These are phyloP conservation scores for Limenitis camilla DNA, from an alignment of 2,888 invertebrate species.

Conservation along the genomic window DNA sequence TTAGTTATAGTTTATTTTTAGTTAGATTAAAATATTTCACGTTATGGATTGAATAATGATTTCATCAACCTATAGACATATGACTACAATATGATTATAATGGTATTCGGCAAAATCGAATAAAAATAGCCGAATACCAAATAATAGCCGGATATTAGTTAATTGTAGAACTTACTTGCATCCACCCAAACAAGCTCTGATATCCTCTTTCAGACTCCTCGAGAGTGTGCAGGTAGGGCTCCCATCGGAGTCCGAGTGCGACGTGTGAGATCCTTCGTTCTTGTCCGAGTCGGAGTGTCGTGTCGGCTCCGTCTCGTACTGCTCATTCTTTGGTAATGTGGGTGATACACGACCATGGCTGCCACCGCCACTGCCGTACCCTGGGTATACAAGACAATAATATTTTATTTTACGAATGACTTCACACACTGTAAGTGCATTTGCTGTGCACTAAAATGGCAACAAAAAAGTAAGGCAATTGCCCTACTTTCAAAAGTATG, in stretches of 20 bases:
- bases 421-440: no score
- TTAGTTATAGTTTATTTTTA: no score
- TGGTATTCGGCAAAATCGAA: no score
- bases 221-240: slow-evolving; percentile 61
- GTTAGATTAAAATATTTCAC: no score
- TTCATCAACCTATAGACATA: no score
- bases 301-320: slow-evolving; percentile 33
- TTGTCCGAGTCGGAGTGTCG: slow-evolving; percentile 34
- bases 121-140: no score
- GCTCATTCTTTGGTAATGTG: slow-evolving; percentile 61
- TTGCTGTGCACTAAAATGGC: no score
- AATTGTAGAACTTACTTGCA: slow-evolving; percentile 44
- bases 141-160: not conserved
- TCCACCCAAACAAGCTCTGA: slow-evolving; percentile 58
- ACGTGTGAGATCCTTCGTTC: slow-evolving; percentile 52
- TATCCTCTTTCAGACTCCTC: slow-evolving; percentile 62
- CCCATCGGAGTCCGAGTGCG: slow-evolving; percentile 49
- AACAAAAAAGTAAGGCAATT: no score
- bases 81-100: no score
- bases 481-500: no score
- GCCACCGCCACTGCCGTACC: slow-evolving; percentile 64
- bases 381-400: slow-evolving; percentile 30
- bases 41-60: no score
- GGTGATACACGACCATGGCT: slow-evolving; percentile 66
- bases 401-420: no score